A percentile compares a stretch with the other conserved stretches of the same genome.
These are phyloP conservation scores for Orbicella faveolata DNA, from an alignment of 64 coral and sea anemone genomes.

Conservation along the genomic window DNA sequence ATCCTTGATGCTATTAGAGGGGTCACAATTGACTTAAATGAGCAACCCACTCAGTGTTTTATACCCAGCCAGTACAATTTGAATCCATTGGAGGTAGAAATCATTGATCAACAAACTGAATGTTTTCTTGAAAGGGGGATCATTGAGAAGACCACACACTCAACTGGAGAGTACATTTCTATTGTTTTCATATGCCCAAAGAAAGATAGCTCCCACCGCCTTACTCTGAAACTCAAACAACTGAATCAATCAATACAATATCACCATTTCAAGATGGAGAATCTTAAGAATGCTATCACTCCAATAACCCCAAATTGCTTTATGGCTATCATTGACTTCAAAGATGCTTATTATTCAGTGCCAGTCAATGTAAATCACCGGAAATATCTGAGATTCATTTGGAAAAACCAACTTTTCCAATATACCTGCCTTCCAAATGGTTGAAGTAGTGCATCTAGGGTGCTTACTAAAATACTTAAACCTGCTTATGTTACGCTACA, in stretches of 20 bases:
- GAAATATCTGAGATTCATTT: conserved; percentile 32
- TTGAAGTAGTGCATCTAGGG: not conserved
- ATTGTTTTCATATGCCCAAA: conserved; percentile 9
- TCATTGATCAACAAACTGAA: conserved; percentile 1
- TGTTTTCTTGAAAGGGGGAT: conserved; percentile 4
- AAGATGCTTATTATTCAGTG: conserved; percentile 7
- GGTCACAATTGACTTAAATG: conserved; percentile 1
- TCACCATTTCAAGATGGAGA: conserved; percentile 35
- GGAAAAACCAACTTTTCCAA: conserved; percentile 19
- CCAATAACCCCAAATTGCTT: conserved; percentile 2
- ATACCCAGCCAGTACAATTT: conserved; percentile 14
- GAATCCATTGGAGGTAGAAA: not conserved
- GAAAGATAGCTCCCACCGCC: not conserved
- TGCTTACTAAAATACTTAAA: not conserved
- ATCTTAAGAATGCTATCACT: not conserved
- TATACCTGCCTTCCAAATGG: not conserved
- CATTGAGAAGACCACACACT: conserved; percentile 24
- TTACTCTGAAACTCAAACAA: conserved; percentile 11
- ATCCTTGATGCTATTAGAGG: conserved; percentile 27
- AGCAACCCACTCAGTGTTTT: not conserved
- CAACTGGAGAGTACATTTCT: conserved; percentile 1
- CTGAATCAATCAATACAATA: conserved; percentile 6
- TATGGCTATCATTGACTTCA: conserved; percentile 27
- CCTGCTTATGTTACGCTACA: not conserved
- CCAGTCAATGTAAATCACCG: not conserved